phyloP scores from a whole-genome alignment of 2,888 invertebrate species.

The Acleris literana region DNA sequence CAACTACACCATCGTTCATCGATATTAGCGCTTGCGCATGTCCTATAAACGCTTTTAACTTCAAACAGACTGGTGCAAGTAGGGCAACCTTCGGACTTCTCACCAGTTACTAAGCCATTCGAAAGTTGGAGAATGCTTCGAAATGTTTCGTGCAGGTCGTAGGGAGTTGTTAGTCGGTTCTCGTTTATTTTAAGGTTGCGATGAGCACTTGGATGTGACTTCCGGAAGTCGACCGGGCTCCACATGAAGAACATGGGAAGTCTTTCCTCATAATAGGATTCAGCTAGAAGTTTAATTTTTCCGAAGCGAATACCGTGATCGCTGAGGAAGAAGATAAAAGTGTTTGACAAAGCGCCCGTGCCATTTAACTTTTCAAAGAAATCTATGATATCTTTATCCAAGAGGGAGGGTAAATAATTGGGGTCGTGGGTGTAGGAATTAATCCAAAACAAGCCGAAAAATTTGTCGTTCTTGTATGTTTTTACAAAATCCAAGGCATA shows the following conservation, averaged over 20 bases:
- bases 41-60: constrained; percentile 81
- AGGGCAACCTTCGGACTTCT: constrained; percentile 81
- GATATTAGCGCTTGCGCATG: constrained; percentile 86
- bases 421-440: constrained; percentile 89
- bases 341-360: constrained; percentile 83
- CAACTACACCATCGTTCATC: constrained; percentile 90
- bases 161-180: constrained; percentile 88
- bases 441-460: constrained; percentile 90
- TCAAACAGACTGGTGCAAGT: constrained; percentile 85
- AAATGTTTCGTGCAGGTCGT: constrained; percentile 88
- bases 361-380: constrained; percentile 81
- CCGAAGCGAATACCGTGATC: constrained; percentile 91
- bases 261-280: constrained; percentile 91
- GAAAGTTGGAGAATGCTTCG: constrained; percentile 83
- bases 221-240: constrained; percentile 85
- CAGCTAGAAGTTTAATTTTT: constrained; percentile 84
- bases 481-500: constrained; percentile 86
- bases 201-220: constrained; percentile 80
- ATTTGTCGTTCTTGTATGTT: constrained; percentile 82
- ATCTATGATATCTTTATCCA: constrained; percentile 83
- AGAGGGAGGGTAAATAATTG: constrained; percentile 84
- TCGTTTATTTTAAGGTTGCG: constrained; percentile 85
- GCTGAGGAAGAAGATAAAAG: constrained; percentile 88
- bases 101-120: constrained; percentile 54
- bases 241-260: constrained; percentile 89